A percentile compares a stretch with the other conserved stretches of the same genome.
phyloP scores from a whole-genome alignment of 2,888 invertebrate genomes.

The Andrena trimmerana region DNA sequence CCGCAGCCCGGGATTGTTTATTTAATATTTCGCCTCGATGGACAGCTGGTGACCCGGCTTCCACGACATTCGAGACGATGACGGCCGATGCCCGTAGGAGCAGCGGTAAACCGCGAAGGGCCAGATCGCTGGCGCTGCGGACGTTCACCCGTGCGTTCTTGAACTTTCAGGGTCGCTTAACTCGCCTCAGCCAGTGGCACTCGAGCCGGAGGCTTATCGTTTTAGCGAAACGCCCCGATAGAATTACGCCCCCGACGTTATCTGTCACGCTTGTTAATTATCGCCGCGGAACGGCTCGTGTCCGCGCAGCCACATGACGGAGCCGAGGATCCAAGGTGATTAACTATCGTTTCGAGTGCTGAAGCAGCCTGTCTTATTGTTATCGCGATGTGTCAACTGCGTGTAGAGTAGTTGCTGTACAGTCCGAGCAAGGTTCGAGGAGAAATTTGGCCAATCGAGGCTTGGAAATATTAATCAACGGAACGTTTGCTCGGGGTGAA shows the following conservation, averaged over 20 bases:
- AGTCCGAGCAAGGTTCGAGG: too few relatives aligned
- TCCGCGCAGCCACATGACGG: slow-evolving; percentile 11
- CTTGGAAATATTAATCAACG: too few relatives aligned
- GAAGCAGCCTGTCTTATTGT: background rate
- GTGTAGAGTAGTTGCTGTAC: background rate
- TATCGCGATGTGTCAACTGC: background rate
- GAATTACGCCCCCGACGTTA: slow-evolving; percentile 67
- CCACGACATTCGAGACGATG: slow-evolving; percentile 13
- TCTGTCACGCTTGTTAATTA: slow-evolving; percentile 53
- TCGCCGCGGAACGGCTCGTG: slow-evolving; percentile 9
- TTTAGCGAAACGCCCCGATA: slow-evolving; percentile 67
- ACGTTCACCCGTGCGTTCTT: slow-evolving; percentile 82
- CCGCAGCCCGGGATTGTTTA: slow-evolving; percentile 4
- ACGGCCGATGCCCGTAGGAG: slow-evolving; percentile 39
- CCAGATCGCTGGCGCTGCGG: slow-evolving; percentile 70
- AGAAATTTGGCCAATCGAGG: too few relatives aligned
- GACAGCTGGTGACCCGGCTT: slow-evolving; percentile 20
- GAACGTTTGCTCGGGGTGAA: too few relatives aligned
- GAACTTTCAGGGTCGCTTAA: slow-evolving; percentile 83
- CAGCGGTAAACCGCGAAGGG: slow-evolving; percentile 58
- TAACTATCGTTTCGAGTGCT: background rate
- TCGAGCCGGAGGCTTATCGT: slow-evolving; percentile 67
- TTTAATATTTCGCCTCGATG: slow-evolving; percentile 12
- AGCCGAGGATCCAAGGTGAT: slow-evolving; percentile 21
- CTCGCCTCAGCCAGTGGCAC: slow-evolving; percentile 48